phyloP scores from a whole-genome alignment of 1,140 invertebrate species.

The Aphis gossypii region DNA sequence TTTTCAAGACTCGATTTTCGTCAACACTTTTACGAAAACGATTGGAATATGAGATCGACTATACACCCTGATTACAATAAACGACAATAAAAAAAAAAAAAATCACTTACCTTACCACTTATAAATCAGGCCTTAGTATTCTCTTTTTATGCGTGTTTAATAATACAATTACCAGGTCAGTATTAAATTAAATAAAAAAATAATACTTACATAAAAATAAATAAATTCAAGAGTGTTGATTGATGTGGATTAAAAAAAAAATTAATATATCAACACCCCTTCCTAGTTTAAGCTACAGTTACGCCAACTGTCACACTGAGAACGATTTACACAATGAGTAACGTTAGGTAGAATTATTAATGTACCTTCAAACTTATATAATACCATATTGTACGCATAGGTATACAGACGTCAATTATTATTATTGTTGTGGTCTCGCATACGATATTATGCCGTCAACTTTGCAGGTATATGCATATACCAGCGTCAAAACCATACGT shows the following conservation, averaged over 20 bases:
- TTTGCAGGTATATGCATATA: not conserved
- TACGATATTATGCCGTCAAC: not conserved
- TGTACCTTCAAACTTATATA: not conserved
- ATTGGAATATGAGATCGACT: not conserved
- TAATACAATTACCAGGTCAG: not conserved
- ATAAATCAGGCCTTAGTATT: not conserved
- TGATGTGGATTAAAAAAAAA: not conserved
- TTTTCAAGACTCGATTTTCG: not conserved
- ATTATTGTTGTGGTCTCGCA: not conserved
- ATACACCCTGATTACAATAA: not conserved
- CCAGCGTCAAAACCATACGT: not conserved
- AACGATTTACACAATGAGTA: not conserved
- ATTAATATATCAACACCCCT: not conserved
- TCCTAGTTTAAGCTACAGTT: not conserved
- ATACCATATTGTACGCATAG: not conserved
- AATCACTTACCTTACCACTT: too few relatives aligned
- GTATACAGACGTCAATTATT: not conserved
- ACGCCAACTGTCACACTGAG: not conserved
- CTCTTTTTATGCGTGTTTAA: not conserved
- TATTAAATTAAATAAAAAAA: not conserved
- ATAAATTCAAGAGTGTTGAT: not conserved
- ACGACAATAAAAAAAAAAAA: not conserved
- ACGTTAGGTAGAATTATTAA: conserved; percentile 2
- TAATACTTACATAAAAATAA: not conserved
- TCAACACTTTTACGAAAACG: not conserved